Conservation (phyloP, 2,113 vertebrate genomes). For the Corapipo altera region DNA sequence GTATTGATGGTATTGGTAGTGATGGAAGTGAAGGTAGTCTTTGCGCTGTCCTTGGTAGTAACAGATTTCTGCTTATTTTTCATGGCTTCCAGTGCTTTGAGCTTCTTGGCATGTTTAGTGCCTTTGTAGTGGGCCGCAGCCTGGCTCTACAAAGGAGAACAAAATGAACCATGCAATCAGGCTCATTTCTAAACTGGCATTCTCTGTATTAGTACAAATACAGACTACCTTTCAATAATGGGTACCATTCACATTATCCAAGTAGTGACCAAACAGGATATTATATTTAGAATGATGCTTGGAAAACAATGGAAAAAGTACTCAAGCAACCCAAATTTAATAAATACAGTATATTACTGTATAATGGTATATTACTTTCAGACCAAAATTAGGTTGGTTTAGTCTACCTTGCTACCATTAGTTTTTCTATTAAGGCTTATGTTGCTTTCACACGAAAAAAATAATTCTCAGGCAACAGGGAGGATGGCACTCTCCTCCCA, state of each 20-base stretch:
- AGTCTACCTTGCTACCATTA: neutral
- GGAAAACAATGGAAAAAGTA: conserved; percentile 13
- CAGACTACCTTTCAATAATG: conserved; percentile 81
- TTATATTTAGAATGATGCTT: conserved; percentile 68
- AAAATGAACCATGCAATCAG: conserved; percentile 85
- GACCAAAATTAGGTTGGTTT: neutral
- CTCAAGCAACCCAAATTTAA: neutral
- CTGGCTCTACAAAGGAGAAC: conserved; percentile 94
- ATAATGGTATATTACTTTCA: neutral
- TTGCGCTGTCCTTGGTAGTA: conserved; percentile 85
- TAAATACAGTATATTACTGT: neutral
- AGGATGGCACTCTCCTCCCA: neutral
- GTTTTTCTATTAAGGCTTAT: neutral
- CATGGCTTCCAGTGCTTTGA: conserved; percentile 94
- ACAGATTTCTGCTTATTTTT: conserved; percentile 94
- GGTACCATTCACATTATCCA: conserved; percentile 70
- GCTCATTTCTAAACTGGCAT: conserved; percentile 81
- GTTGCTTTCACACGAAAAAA: neutral
- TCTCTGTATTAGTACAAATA: conserved; percentile 82
- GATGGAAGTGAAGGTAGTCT: conserved; percentile 86
- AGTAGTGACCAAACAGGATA: conserved; percentile 21
- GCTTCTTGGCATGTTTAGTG: conserved; percentile 99
- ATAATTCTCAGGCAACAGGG: neutral
- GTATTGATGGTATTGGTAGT: conserved; percentile 83
- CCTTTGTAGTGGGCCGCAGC: conserved; percentile 99